Conservation (phyloP, 2,113 vertebrate genomes). For the Panthera leo region DNA sequence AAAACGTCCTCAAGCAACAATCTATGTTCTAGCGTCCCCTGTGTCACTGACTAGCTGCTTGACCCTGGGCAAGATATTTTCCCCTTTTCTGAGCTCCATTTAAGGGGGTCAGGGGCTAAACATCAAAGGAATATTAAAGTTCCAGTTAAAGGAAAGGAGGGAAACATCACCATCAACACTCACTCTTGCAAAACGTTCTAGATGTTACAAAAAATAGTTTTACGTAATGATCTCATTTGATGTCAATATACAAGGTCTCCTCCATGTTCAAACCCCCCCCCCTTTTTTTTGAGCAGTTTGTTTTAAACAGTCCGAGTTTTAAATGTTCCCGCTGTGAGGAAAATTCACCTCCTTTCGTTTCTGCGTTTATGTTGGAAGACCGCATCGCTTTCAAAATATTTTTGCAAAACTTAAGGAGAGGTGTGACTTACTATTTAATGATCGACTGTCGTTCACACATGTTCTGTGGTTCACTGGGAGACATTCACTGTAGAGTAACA, state of each 20-base stretch:
- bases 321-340: background rate
- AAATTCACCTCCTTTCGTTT: background rate
- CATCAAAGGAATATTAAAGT: background rate
- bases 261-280: background rate
- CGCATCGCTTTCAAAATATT: constrained; percentile 11
- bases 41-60: background rate
- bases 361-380: background rate
- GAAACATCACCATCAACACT: background rate
- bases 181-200: background rate
- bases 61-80: background rate
- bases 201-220: background rate
- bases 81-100: background rate
- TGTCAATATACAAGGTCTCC: background rate
- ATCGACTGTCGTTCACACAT: constrained; percentile 13
- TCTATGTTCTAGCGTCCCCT: background rate
- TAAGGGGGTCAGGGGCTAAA: background rate
- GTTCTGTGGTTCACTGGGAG: background rate
- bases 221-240: background rate
- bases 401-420: constrained; percentile 7
- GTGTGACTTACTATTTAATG: background rate
- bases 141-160: background rate
- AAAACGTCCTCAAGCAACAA: background rate
- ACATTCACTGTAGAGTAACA: background rate
- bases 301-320: constrained; percentile 15
- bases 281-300: background rate